These are phyloP conservation scores for Chironomus tepperi DNA, from an alignment of 1,140 invertebrate genomes.

Conservation along the genomic window DNA sequence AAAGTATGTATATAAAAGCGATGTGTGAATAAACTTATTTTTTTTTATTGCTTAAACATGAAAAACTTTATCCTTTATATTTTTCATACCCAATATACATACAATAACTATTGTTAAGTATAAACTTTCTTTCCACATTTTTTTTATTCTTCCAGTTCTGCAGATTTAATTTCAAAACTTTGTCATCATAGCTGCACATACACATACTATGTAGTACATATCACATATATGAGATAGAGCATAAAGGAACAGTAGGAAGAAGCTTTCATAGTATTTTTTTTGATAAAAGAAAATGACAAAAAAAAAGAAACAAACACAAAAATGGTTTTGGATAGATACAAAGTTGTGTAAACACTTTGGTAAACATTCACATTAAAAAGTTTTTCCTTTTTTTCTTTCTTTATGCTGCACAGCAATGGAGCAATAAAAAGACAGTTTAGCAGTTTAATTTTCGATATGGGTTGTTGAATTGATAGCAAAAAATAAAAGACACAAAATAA, in stretches of 20 bases:
- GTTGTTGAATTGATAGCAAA: background rate
- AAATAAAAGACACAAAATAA: background rate
- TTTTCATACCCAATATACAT: background rate
- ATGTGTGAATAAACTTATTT: conserved; percentile 3
- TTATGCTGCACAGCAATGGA: background rate
- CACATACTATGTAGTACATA: too few relatives aligned
- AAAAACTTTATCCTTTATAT: background rate
- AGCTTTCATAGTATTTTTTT: too few relatives aligned
- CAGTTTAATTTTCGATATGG: background rate
- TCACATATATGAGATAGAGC: too few relatives aligned
- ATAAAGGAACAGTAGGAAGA: too few relatives aligned
- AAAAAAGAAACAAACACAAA: too few relatives aligned
- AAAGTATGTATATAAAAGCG: background rate
- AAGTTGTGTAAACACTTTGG: conserved; percentile 2
- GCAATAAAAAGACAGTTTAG: background rate
- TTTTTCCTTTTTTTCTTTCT: background rate
- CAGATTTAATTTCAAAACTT: conserved; percentile 4
- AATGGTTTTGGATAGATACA: background rate
- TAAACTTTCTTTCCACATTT: background rate
- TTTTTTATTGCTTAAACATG: background rate
- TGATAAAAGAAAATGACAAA: too few relatives aligned
- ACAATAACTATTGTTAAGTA: background rate
- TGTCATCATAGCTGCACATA: background rate
- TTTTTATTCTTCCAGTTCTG: background rate
- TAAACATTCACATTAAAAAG: background rate